Conservation (phyloP, 2,888 invertebrate genomes). For the Drosophila diplacantha region DNA sequence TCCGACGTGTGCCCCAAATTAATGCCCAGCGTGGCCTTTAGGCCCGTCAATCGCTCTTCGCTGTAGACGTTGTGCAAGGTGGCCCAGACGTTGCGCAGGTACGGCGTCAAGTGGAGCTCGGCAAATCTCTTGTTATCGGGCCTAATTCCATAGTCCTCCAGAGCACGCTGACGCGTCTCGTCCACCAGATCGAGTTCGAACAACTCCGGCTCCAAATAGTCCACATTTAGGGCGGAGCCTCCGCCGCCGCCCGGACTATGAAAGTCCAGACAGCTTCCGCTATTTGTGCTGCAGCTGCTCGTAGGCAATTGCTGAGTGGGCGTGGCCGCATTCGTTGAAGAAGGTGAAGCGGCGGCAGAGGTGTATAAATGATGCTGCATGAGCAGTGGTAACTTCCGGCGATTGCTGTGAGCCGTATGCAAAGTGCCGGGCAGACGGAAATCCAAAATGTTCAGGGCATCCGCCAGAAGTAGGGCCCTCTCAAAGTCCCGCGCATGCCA, state of each 20-base stretch:
- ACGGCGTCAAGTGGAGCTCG: constrained; percentile 85
- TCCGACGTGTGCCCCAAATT: constrained; percentile 69
- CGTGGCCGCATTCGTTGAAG: constrained; percentile 32
- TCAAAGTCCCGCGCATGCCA: constrained; percentile 90
- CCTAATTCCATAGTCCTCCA: constrained; percentile 86
- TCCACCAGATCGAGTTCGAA: constrained; percentile 69
- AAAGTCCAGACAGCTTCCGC: constrained; percentile 53
- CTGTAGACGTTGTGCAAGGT: constrained; percentile 70
- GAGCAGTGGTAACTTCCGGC: constrained; percentile 71
- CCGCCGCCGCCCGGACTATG: constrained; percentile 9
- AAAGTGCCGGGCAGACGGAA: constrained; percentile 74
- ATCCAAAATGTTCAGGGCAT: constrained; percentile 72
- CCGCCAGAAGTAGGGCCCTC: constrained; percentile 74
- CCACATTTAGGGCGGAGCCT: constrained; percentile 59
- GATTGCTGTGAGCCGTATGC: constrained; percentile 74
- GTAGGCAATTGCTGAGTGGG: constrained; percentile 43
- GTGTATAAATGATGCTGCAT: constrained; percentile 67
- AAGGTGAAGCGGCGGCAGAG: constrained; percentile 41
- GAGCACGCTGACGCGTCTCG: constrained; percentile 83
- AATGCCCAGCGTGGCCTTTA: constrained; percentile 77
- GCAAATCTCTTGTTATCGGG: constrained; percentile 88
- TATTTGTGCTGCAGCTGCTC: constrained; percentile 54
- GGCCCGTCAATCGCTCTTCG: constrained; percentile 83
- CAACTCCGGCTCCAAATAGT: constrained; percentile 63
- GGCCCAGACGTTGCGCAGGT: constrained; percentile 89